Evolutionary conservation across 2,888 invertebrate species (phyloP).

Genomic region (Lomographa bimaculata): DNA sequence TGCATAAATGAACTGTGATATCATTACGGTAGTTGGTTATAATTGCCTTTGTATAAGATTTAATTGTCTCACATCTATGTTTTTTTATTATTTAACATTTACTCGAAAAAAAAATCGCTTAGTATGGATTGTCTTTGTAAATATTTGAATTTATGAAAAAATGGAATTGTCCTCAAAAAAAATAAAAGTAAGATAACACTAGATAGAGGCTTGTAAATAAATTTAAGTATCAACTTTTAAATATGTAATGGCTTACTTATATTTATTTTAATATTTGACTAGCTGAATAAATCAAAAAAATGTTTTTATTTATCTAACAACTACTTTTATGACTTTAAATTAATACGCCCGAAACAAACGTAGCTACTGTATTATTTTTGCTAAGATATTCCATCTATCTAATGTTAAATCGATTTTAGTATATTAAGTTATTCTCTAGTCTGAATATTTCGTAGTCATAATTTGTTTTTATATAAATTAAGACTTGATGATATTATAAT

Average conservation of each 20-base stretch:
- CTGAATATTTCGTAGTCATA: constrained; percentile 73
- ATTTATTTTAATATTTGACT: constrained; percentile 36
- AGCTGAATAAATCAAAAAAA: constrained; percentile 53
- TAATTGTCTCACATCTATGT: background rate
- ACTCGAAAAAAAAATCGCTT: too few species aligned
- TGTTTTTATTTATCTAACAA: constrained; percentile 38
- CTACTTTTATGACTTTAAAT: too few species aligned
- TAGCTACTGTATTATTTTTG: constrained; percentile 34
- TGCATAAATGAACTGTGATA: constrained; percentile 84
- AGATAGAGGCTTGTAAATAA: constrained; percentile 73
- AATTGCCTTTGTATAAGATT: constrained; percentile 41
- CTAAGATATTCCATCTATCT: constrained; percentile 42
- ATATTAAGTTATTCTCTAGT: constrained; percentile 76
- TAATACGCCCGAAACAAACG: too few species aligned
- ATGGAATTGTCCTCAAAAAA: constrained; percentile 72
- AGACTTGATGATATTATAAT: constrained; percentile 22
- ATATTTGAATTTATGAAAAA: constrained; percentile 60
- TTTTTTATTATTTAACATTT: too few species aligned
- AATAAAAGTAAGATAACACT: constrained; percentile 42
- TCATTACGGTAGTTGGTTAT: constrained; percentile 75
- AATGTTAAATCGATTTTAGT: constrained; percentile 43
- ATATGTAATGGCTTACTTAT: constrained; percentile 20
- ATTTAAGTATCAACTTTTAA: constrained; percentile 55
- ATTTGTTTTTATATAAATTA: constrained; percentile 54
- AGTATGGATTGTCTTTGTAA: constrained; percentile 60